Base-by-base conservation (phyloP, 2,888 invertebrate species). In the Cartodere bifasciata region DNA sequence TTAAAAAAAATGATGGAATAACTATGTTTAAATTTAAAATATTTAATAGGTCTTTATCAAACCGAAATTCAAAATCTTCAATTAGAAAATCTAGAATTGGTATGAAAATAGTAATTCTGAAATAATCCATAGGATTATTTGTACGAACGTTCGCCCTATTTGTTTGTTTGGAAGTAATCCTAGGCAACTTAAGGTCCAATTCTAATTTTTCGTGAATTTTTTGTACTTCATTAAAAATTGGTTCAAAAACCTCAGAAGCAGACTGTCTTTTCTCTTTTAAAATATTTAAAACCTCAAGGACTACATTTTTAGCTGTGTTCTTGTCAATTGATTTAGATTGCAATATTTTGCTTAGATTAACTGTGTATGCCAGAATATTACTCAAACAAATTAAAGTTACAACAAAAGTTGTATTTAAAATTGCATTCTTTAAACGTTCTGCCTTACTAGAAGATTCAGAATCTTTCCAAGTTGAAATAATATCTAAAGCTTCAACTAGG, bases 271-370 rank as follows among this genome's bases (percentile, higher is more conserved):
- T 13, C 14, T 13, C 27, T 27, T 12, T 27, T 14, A 27, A 27
- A 27, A 10, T 14, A 13, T 14, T 7, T 23, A 23, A 11, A 6
- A 23, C 11, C 7, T 23, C 5, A n/a, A n/a, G 6, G 5, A 23
- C 11, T 6, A 7, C 6, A 10, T 23, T 23, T 9, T 6, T 11
- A 23, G 27, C 27, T 7, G 6, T n/a, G 6, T 24, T 9, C 10
- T 24, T 24, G 24, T 24, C 24, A 9, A 24, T 24, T 24, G 24
- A 24, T 24, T 24, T 24, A 6, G 24, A n/a, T 24, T 24, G 24
- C 24, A 24, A 24, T n/a, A 24, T 24, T 24, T 24, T 24, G 11
- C 24, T 24, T 24, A 24, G 11, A 24, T 24, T 24, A 24, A 9
- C 11, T 9, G 24, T 24, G 7, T n/a, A 10, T 9, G 9, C 24